Evolutionary conservation across 2,888 invertebrate species (phyloP), one percentile per base, ranked within the genome.

Genomic region (Molorchus minor): DNA sequence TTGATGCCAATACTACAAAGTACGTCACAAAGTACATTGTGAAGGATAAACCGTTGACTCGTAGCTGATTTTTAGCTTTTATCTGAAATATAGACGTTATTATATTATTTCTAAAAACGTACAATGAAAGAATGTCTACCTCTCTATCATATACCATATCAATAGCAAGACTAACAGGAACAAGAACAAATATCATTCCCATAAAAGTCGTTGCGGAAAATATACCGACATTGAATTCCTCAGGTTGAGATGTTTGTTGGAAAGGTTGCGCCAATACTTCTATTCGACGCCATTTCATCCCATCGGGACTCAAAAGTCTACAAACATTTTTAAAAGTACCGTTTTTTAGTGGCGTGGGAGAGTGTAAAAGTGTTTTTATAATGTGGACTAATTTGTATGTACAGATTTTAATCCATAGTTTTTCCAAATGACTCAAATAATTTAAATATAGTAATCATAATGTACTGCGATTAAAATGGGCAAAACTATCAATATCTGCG

Each of bases 91-190:
- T 30, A n/a, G n/a, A n/a, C n/a, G 15, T 12, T 21, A 43, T 56
- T 21, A 36, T 2, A 20, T 15, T 47, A 25, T 21, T 46, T 20
- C 17, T 33, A 15, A 10, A 58, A 45, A 44, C 8, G n/a, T 12
- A 19, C 3, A 8, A 20, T 45, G 3, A 13, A 35, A 5, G 10
- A 55, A 30, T 25, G 25, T 38, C 10, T 75, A 93, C 93, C 86
- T 93, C 92, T 76, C 93, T 83, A 79, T 94, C 94, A 74, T 90
- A 88, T 0, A 94, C 93, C 80, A 93, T 88, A 69, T 92, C 91
- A 3, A 91, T 87, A 0, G 90, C 91, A 71, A 93, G 81, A 20
- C 89, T 90, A 20, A 91, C 88, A 0, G 93, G 90, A 12, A 93
- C 87, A 55, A 92, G 79, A 0, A 91, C 88, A 72, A 93, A 91